Base-by-base conservation (phyloP, 2,888 invertebrate genomes). In the Drosophila neotestacea region DNA sequence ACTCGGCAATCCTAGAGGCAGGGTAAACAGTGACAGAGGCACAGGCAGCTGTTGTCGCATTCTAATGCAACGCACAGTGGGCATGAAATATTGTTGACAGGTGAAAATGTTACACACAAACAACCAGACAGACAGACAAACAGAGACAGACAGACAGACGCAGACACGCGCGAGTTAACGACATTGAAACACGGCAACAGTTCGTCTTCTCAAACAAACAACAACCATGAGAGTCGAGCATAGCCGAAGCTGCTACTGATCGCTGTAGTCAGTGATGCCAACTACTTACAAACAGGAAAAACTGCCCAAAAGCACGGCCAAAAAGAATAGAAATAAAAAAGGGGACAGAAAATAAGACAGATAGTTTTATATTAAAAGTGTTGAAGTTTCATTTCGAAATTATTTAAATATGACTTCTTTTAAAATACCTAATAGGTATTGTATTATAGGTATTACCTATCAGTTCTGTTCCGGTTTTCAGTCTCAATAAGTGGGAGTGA, bases 11-110 rank as follows among this genome's bases (percentile, higher is more conserved):
- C 41, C 42, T 52, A 44, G 54, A 61, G 65, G 58, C 64, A 46
- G 58, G 30, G 30, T 30, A 30, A 32, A 9, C 9, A 32, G 32
- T 9, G 32, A 7, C 30, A 30, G 5, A 36, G 28, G 46, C 52
- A 47, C 51, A 38, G 70, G 72, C 86, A 86, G 87, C 85, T 84
- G 85, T 84, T 84, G 74, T 74, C 80, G 71, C 84, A 71, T 81
- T 86, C 81, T 84, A 88, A 81, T 81, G 89, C 85, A 73, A 74
- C 70, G 75, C 81, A 84, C 89, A 84, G 81, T 84, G 81, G 81
- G 79, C 82, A 88, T 88, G 89, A 85, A 81, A 85, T 87, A 85
- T 85, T 76, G 89, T 73, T 88, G 85, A 88, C 85, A 85, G 85
- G 85, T 85, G 85, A 87, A 85, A 88, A 79, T 66, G 55, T 65